Conservation (phyloP, 2,113 vertebrate species). For the Lepisosteus osseus region DNA sequence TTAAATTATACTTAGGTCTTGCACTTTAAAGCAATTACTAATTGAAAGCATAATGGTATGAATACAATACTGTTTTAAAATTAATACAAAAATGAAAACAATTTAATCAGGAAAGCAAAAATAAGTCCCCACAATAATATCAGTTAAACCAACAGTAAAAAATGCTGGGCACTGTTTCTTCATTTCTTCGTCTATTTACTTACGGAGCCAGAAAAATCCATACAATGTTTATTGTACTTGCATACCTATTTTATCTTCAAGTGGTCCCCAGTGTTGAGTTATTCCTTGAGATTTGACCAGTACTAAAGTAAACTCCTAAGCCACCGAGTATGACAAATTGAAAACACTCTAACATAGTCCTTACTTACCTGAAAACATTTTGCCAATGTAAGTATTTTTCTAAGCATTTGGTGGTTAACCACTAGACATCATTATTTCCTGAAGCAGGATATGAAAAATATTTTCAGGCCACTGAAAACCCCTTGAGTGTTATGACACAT, state of each 20-base stretch:
- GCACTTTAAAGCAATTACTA: slow-evolving; percentile 39
- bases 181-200: neutral
- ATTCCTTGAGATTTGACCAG: no score
- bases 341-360: no score
- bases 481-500: slow-evolving; percentile 15
- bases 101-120: no score
- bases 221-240: neutral
- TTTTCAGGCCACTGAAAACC: slow-evolving; percentile 12
- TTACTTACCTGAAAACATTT: no score
- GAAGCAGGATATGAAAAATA: slow-evolving; percentile 16
- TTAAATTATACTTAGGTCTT: slow-evolving; percentile 36
- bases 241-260: neutral
- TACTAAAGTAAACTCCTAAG: no score
- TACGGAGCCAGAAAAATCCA: neutral
- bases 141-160: slow-evolving; percentile 21
- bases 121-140: slow-evolving; percentile 27
- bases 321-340: no score
- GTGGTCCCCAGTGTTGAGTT: neutral
- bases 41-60: slow-evolving; percentile 40
- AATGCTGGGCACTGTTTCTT: neutral
- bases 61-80: slow-evolving; percentile 32
- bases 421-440: slow-evolving; percentile 8
- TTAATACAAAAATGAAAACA: no score
- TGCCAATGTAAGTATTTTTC: neutral
- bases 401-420: slow-evolving; percentile 1